phyloP scores from a whole-genome alignment of 2,888 invertebrate genomes.

The Desoria tigrina region DNA sequence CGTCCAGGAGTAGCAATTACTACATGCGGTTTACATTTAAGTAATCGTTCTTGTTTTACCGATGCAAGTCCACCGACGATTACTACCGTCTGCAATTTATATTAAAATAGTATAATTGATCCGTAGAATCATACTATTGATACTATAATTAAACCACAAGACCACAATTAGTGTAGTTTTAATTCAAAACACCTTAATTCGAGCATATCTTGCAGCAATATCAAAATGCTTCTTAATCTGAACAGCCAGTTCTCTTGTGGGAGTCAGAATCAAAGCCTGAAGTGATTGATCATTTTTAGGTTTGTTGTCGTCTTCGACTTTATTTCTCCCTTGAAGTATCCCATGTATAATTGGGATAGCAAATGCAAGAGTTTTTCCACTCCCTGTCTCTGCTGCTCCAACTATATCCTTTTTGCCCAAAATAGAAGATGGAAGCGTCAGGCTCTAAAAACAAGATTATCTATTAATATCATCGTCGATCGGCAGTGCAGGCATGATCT shows the following conservation, averaged over 20 bases:
- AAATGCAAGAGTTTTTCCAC: slow-evolving; percentile 97
- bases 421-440: slow-evolving; percentile 79
- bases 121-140: slow-evolving; percentile 2
- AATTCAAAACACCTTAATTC: slow-evolving; percentile 61
- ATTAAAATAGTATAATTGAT: not conserved
- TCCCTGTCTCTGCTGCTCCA: slow-evolving; percentile 99
- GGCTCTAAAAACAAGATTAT: slow-evolving; percentile 56
- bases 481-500: too few species aligned
- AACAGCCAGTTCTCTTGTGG: slow-evolving; percentile 93
- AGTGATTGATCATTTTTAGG: slow-evolving; percentile 59
- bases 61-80: slow-evolving; percentile 92
- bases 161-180: not conserved
- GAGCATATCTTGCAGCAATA: slow-evolving; percentile 77
- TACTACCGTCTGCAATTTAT: slow-evolving; percentile 71
- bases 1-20: slow-evolving; percentile 97
- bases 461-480: not conserved
- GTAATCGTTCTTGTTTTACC: slow-evolving; percentile 88
- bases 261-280: slow-evolving; percentile 86
- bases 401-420: slow-evolving; percentile 86
- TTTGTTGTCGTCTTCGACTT: slow-evolving; percentile 40
- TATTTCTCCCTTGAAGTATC: slow-evolving; percentile 70
- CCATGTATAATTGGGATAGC: slow-evolving; percentile 89
- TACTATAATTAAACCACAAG: not conserved
- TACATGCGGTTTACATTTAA: slow-evolving; percentile 82
- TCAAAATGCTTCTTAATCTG: slow-evolving; percentile 87